A percentile compares a stretch with the other conserved stretches of the same genome.
These are phyloP conservation scores for Scytalopus superciliaris DNA, from an alignment of 2,113 vertebrate species.

Conservation along the genomic window DNA sequence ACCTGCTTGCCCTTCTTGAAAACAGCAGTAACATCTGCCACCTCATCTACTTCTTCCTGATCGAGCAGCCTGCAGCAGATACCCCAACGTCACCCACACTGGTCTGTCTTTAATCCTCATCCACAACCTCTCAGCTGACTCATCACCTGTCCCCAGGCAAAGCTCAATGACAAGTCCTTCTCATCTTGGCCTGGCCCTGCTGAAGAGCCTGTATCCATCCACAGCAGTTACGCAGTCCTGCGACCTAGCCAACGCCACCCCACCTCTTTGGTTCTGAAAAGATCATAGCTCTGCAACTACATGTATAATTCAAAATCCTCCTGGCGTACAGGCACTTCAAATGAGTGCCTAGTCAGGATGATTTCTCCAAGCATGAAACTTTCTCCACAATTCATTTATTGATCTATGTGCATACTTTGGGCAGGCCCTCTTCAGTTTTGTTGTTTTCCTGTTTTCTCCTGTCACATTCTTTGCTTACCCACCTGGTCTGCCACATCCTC, in stretches of 20 bases:
- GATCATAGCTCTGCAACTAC: neutral
- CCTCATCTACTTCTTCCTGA: neutral
- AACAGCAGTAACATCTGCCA: neutral
- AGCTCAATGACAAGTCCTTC: neutral
- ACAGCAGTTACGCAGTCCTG: neutral
- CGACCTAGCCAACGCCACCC: neutral
- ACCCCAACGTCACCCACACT: neutral
- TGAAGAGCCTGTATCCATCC: neutral
- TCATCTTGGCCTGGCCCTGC: neutral
- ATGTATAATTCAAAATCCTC: neutral
- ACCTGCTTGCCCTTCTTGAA: neutral
- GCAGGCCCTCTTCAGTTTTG: neutral
- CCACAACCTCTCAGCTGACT: neutral
- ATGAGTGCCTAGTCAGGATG: neutral
- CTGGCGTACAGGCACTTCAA: neutral
- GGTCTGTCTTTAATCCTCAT: neutral
- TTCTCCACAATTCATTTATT: neutral
- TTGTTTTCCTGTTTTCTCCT: neutral
- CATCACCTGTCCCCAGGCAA: neutral
- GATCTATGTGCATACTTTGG: neutral
- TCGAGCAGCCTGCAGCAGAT: neutral
- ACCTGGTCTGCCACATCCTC: neutral
- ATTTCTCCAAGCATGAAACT: neutral
- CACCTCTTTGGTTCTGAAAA: neutral
- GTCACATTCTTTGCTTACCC: neutral